Percentiles rank a stretch among this genome's conserved stretches.
These are phyloP conservation scores for Solenopsis fugax DNA, from an alignment of 1,140 invertebrate genomes.

Conservation along the genomic window DNA sequence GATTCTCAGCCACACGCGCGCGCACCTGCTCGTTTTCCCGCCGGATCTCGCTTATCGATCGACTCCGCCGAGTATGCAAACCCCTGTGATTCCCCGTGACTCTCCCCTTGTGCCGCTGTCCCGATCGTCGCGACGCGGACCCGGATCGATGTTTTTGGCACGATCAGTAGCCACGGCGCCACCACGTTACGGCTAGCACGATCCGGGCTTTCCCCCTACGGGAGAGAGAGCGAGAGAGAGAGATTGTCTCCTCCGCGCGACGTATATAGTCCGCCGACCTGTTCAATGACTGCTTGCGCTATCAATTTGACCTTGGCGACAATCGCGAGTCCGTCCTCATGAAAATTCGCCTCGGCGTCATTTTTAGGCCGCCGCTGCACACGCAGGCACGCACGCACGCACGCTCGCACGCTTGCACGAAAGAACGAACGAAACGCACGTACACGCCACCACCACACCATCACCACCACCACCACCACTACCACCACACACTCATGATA, in stretches of 20 bases:
- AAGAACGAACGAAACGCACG: background rate
- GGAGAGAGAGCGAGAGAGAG: background rate
- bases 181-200: constrained; percentile 65
- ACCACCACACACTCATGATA: constrained; percentile 19
- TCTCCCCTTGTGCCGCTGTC: too few relatives aligned
- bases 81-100: constrained; percentile 40
- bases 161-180: constrained; percentile 72
- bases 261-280: constrained; percentile 42
- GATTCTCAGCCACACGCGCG: background rate
- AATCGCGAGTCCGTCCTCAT: constrained; percentile 45
- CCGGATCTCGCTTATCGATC: constrained; percentile 67
- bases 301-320: constrained; percentile 66
- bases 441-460: background rate
- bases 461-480: background rate
- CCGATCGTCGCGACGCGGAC: too few relatives aligned
- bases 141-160: constrained; percentile 74
- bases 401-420: background rate
- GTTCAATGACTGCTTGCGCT: constrained; percentile 55
- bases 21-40: constrained; percentile 9
- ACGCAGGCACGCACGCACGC: constrained; percentile 23
- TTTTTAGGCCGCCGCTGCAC: constrained; percentile 30
- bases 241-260: constrained; percentile 42
- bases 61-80: constrained; percentile 23
- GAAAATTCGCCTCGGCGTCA: constrained; percentile 29
- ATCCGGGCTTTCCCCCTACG: constrained; percentile 35